phyloP scores from a whole-genome alignment of 2,113 vertebrate species.

The Mandrillus leucophaeus region DNA sequence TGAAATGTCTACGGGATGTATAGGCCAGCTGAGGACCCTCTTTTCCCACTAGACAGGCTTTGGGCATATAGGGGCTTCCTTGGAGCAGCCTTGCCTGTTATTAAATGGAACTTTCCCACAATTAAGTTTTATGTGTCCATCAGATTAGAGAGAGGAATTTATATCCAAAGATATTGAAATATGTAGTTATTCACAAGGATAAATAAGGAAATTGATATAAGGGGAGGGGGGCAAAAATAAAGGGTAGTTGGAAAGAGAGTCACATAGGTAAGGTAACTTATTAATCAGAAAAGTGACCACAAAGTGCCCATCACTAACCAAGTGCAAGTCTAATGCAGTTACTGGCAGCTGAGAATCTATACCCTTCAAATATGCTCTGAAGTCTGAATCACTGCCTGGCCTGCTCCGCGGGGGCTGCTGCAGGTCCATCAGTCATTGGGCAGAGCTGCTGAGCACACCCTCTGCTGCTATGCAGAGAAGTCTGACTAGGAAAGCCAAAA shows the following conservation, averaged over 20 bases:
- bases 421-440: constrained; percentile 62
- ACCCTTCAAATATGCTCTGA: constrained; percentile 60
- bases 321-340: constrained; percentile 39
- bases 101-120: background rate
- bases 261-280: background rate
- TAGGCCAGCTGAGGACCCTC: background rate
- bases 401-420: constrained; percentile 42
- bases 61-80: background rate
- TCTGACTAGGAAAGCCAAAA: constrained; percentile 54
- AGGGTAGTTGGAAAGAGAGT: background rate
- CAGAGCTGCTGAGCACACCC: constrained; percentile 57
- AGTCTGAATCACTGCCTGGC: constrained; percentile 61
- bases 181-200: background rate
- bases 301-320: constrained; percentile 22
- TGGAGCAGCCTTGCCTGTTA: background rate
- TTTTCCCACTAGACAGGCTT: background rate
- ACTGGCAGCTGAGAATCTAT: constrained; percentile 40
- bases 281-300: constrained; percentile 39
- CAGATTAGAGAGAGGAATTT: constrained; percentile 9
- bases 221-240: background rate
- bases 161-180: constrained; percentile 38
- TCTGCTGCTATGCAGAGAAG: constrained; percentile 74
- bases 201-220: background rate
- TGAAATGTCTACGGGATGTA: background rate
- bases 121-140: background rate